A percentile compares a stretch with the other conserved stretches of the same genome.
These are phyloP conservation scores for Malacosoma neustria DNA, from an alignment of 2,888 invertebrate genomes.

Conservation along the genomic window DNA sequence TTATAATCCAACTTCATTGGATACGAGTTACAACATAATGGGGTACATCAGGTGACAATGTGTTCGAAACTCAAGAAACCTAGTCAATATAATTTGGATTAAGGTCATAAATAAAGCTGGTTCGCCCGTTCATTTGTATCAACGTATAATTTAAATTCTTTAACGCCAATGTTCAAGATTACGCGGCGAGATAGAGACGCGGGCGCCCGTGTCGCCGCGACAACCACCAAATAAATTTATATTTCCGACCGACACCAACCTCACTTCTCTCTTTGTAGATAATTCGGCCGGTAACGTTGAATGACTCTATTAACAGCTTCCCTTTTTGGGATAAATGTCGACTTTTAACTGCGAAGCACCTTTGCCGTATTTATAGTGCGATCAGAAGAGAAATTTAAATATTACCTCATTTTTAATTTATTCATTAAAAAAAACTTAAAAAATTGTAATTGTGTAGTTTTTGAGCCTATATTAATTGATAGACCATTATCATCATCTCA, in stretches of 20 bases:
- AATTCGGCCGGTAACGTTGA: slow-evolving; percentile 72
- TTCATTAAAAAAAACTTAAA: slow-evolving; percentile 7
- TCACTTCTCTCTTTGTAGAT: slow-evolving; percentile 71
- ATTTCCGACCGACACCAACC: slow-evolving; percentile 65
- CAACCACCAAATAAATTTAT: slow-evolving; percentile 73
- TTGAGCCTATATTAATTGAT: background rate
- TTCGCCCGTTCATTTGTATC: slow-evolving; percentile 73
- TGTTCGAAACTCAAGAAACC: slow-evolving; percentile 50
- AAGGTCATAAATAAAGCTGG: slow-evolving; percentile 66
- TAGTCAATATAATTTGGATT: slow-evolving; percentile 72
- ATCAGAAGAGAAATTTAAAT: background rate
- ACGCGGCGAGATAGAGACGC: slow-evolving; percentile 66
- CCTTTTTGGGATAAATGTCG: slow-evolving; percentile 72
- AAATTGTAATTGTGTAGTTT: no score
- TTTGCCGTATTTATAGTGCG: slow-evolving; percentile 43
- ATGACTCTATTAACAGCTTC: slow-evolving; percentile 76
- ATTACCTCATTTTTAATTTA: no score
- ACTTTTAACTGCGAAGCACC: slow-evolving; percentile 45
- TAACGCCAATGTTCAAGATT: slow-evolving; percentile 76
- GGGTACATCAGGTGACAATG: slow-evolving; percentile 49
- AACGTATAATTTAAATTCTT: slow-evolving; percentile 74
- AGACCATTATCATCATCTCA: no score
- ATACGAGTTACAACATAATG: slow-evolving; percentile 11
- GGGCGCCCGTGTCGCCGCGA: slow-evolving; percentile 67
- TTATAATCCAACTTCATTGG: slow-evolving; percentile 5